These are phyloP conservation scores for Eueides isabella DNA, from an alignment of 1,140 invertebrate species.

Conservation along the genomic window DNA sequence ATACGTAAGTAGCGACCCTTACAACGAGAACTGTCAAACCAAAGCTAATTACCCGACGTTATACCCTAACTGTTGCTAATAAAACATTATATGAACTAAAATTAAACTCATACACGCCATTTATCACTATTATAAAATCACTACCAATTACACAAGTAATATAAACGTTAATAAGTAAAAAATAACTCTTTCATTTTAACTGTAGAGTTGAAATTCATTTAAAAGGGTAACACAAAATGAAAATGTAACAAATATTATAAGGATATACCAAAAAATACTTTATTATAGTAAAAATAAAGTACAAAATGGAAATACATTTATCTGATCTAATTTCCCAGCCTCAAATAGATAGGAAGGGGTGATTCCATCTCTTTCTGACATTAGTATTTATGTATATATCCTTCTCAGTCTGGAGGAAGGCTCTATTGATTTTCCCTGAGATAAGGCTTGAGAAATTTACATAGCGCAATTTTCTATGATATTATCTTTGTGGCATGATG, in stretches of 20 bases:
- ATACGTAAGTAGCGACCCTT: neutral
- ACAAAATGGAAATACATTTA: constrained; percentile 19
- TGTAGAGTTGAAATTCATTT: constrained; percentile 37
- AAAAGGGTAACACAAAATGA: constrained; percentile 17
- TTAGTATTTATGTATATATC: constrained; percentile 15
- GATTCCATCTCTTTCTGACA: constrained; percentile 44
- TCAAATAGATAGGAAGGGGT: constrained; percentile 47
- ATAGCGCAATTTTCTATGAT: constrained; percentile 55
- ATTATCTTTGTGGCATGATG: constrained; percentile 25
- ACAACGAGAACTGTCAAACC: constrained; percentile 37
- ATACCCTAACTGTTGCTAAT: constrained; percentile 47
- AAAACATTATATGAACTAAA: constrained; percentile 52
- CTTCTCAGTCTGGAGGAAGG: constrained; percentile 46
- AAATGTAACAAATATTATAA: constrained; percentile 20
- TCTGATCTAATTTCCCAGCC: constrained; percentile 56
- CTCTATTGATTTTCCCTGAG: constrained; percentile 69
- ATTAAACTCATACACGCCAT: constrained; percentile 51
- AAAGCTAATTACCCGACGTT: constrained; percentile 42
- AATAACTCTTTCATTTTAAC: neutral
- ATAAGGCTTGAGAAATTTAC: constrained; percentile 55
- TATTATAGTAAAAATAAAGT: constrained; percentile 15
- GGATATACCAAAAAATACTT: constrained; percentile 34
- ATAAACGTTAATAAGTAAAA: constrained; percentile 3
- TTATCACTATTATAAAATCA: constrained; percentile 67
- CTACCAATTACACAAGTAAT: constrained; percentile 56